These are phyloP conservation scores for mouse (Mus musculus) DNA, from an alignment of 2,113 vertebrate species.

Conservation along the genomic window DNA sequence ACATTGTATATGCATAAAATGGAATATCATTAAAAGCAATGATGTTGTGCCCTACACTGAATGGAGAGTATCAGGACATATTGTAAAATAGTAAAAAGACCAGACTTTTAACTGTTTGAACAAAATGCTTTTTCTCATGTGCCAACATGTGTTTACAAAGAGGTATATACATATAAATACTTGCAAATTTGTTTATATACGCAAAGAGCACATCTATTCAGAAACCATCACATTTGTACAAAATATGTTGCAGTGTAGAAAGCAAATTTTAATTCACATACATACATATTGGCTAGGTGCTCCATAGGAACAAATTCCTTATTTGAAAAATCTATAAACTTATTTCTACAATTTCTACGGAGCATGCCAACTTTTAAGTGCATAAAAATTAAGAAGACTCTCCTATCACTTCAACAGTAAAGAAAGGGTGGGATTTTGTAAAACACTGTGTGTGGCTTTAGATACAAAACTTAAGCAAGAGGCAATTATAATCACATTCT, in stretches of 20 bases:
- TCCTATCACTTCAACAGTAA: neutral
- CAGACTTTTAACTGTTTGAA: neutral
- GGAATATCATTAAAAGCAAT: conserved; percentile 12
- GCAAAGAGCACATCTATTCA: neutral
- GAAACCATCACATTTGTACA: neutral
- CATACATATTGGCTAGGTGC: neutral
- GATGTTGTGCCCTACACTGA: neutral
- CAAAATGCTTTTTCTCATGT: neutral
- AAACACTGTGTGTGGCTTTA: neutral
- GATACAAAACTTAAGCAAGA: neutral
- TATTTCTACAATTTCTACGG: neutral
- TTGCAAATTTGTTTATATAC: neutral
- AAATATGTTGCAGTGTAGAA: neutral
- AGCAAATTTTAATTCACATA: neutral
- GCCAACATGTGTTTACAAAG: neutral
- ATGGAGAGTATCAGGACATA: neutral
- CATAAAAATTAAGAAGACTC: neutral
- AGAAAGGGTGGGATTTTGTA: neutral
- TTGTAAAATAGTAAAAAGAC: neutral
- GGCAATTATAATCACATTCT: conserved; percentile 35
- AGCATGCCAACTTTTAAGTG: neutral
- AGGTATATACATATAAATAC: neutral
- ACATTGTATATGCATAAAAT: neutral
- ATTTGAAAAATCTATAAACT: conserved; percentile 17
- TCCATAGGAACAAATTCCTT: neutral